These are phyloP conservation scores for Hesperophylax magnus DNA, from an alignment of 1,140 invertebrate genomes.

Conservation along the genomic window DNA sequence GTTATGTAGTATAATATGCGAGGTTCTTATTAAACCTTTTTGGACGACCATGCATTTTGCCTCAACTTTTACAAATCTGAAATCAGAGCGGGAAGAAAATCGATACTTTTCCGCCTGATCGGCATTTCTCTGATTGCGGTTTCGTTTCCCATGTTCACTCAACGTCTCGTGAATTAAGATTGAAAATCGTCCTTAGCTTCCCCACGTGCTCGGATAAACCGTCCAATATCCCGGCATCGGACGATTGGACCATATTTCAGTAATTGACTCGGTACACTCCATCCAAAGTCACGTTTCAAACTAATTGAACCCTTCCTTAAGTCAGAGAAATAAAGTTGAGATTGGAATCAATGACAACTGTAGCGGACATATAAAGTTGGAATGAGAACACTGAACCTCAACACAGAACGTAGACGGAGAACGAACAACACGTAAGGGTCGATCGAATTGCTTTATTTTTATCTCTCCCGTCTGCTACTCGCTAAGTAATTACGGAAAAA, in stretches of 20 bases:
- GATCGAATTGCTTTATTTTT: slow-evolving; percentile 10
- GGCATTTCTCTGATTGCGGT: slow-evolving; percentile 37
- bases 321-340: slow-evolving; percentile 52
- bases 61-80: slow-evolving; percentile 12
- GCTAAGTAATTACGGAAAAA: not conserved
- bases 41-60: not conserved
- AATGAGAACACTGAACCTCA: too few relatives aligned
- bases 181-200: slow-evolving; percentile 46
- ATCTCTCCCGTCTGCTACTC: not conserved
- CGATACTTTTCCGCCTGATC: slow-evolving; percentile 28
- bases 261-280: slow-evolving; percentile 51
- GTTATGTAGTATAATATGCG: too few relatives aligned
- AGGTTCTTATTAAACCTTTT: too few relatives aligned
- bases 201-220: slow-evolving; percentile 18
- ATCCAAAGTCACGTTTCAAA: slow-evolving; percentile 55
- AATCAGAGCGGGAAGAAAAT: slow-evolving; percentile 17
- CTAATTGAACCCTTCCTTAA: slow-evolving; percentile 55
- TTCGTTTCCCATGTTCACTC: slow-evolving; percentile 37
- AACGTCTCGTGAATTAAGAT: slow-evolving; percentile 53
- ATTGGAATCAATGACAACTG: slow-evolving; percentile 52
- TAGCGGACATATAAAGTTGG: slow-evolving; percentile 39
- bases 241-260: slow-evolving; percentile 51
- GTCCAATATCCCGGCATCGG: slow-evolving; percentile 29
- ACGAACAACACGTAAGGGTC: slow-evolving; percentile 11
- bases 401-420: too few relatives aligned